Evolutionary conservation across 2,113 vertebrate genomes (phyloP).

Genomic region (Dicerorhinus sumatrensis): DNA sequence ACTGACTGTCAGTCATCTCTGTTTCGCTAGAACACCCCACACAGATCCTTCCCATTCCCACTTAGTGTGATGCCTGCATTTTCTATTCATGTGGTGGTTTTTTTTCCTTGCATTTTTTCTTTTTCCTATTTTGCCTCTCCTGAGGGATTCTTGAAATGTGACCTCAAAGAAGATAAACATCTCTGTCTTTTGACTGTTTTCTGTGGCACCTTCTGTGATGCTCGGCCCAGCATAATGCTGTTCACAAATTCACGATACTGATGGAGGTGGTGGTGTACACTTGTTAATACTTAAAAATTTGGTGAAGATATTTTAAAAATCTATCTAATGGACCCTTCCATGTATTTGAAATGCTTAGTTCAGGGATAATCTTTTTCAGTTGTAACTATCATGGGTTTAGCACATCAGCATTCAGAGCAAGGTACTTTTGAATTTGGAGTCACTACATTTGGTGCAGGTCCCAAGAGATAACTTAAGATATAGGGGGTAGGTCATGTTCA

Average conservation of each 20-base stretch:
- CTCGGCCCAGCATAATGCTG: background rate
- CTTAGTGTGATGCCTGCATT: background rate
- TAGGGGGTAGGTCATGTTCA: background rate
- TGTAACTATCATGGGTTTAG: background rate
- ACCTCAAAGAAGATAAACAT: background rate
- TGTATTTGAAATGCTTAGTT: conserved; percentile 42
- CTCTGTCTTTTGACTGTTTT: conserved; percentile 29
- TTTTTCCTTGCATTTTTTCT: conserved; percentile 33
- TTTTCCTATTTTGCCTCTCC: conserved; percentile 5
- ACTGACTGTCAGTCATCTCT: background rate
- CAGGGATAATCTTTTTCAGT: conserved; percentile 4
- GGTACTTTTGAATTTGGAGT: conserved; percentile 48
- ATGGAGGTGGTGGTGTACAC: background rate
- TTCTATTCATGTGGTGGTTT: conserved; percentile 10
- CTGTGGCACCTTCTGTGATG: background rate
- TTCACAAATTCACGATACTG: background rate
- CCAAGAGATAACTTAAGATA: background rate
- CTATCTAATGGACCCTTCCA: background rate
- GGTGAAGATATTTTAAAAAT: conserved; percentile 10
- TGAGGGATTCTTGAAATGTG: conserved; percentile 51
- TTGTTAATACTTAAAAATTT: conserved; percentile 41
- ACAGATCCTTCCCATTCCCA: background rate
- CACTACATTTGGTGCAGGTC: background rate
- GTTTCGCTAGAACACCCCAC: background rate
- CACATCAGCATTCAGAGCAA: conserved; percentile 37